Percentiles rank a stretch among this genome's conserved stretches.
Conservation (phyloP, 2,888 invertebrate species). For the Aproaerema taeniolella region DNA sequence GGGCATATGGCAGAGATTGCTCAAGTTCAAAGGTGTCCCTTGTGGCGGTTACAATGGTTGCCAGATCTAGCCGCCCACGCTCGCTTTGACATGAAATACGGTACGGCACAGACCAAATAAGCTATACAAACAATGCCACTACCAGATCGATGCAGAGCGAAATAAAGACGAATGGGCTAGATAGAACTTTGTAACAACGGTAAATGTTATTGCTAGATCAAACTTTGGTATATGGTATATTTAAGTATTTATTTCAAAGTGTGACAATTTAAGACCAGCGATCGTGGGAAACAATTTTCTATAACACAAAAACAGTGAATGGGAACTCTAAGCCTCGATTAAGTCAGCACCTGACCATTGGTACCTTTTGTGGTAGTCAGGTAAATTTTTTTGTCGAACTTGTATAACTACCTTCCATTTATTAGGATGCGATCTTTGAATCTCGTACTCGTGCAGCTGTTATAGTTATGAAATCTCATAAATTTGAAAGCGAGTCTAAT, state of each 20-base stretch:
- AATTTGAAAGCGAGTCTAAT: conserved; percentile 33
- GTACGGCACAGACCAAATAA: conserved; percentile 24
- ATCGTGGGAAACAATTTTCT: conserved; percentile 55
- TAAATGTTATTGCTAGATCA: no score
- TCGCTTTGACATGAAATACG: conserved; percentile 29
- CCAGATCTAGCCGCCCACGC: conserved; percentile 30
- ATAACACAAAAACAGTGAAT: conserved; percentile 33
- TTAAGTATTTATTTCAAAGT: no score
- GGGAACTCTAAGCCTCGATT: conserved; percentile 35
- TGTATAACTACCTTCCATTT: neutral
- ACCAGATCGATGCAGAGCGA: conserved; percentile 18
- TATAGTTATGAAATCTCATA: conserved; percentile 22
- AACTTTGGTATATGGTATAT: no score
- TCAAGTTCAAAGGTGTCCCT: conserved; percentile 47
- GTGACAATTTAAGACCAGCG: conserved; percentile 20
- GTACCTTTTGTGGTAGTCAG: conserved; percentile 48
- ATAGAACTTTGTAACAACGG: no score
- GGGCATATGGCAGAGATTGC: conserved; percentile 28
- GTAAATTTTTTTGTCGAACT: conserved; percentile 39
- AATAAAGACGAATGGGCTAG: conserved; percentile 4
- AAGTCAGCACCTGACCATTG: conserved; percentile 55
- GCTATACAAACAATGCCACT: conserved; percentile 29
- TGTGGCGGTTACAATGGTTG: conserved; percentile 32
- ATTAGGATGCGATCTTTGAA: neutral
- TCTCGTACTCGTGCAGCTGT: conserved; percentile 30